Percentiles rank a stretch among this genome's conserved stretches.
phyloP scores from a whole-genome alignment of 2,888 invertebrate genomes.

The Siphlonurus alternatus region DNA sequence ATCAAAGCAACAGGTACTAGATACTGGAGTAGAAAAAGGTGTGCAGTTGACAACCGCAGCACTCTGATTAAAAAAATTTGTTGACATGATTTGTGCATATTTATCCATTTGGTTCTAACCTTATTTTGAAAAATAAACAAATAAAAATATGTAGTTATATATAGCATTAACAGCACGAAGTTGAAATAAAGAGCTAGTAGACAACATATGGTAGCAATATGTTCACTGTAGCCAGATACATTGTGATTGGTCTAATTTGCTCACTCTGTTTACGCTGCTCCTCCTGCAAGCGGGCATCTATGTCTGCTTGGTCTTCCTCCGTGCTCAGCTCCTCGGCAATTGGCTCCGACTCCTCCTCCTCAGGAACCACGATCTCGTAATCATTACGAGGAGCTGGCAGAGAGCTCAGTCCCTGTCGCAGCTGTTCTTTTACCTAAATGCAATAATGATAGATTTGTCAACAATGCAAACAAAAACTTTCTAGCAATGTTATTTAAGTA shows the following conservation, averaged over 20 bases:
- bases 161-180: too few species aligned
- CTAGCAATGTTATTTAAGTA: neutral
- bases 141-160: too few species aligned
- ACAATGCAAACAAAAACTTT: neutral
- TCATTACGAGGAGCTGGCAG: slow-evolving; percentile 90
- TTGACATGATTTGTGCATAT: too few species aligned
- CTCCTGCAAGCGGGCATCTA: slow-evolving; percentile 50
- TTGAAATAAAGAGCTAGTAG: too few species aligned
- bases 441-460: slow-evolving; percentile 6
- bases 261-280: slow-evolving; percentile 49
- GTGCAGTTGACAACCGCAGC: too few species aligned
- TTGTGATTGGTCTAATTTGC: too few species aligned
- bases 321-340: slow-evolving; percentile 26
- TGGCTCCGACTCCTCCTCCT: slow-evolving; percentile 43
- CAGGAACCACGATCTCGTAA: slow-evolving; percentile 96
- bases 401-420: slow-evolving; percentile 58
- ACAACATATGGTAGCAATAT: neutral
- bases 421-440: slow-evolving; percentile 42
- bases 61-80: too few species aligned
- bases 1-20: slow-evolving; percentile 5
- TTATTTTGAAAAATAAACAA: too few species aligned
- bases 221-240: neutral
- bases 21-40: neutral
- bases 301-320: slow-evolving; percentile 74
- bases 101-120: too few species aligned